Evolutionary conservation across 2,888 invertebrate genomes (phyloP).

Genomic region (Didymodactylos carnosus): DNA sequence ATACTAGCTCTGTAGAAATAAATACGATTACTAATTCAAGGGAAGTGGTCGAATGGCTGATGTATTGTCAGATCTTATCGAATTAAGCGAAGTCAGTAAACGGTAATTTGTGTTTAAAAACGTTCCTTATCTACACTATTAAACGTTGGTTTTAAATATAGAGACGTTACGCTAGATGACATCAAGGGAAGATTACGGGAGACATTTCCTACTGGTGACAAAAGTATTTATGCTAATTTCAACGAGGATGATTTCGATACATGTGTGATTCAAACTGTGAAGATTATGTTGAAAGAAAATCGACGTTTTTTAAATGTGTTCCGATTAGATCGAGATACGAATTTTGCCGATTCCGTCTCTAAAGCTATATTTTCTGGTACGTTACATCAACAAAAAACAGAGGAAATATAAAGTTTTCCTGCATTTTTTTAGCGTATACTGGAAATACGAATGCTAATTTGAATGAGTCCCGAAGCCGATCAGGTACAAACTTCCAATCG

Average conservation of each 20-base stretch:
- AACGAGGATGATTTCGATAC: neutral
- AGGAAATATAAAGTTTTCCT: too few species aligned
- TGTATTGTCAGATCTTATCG: neutral
- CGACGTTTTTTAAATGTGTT: neutral
- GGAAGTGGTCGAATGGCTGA: neutral
- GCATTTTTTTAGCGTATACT: too few species aligned
- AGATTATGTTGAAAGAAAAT: neutral
- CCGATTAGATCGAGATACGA: neutral
- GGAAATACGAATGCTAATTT: too few species aligned
- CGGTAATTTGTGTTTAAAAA: neutral
- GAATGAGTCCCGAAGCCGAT: too few species aligned
- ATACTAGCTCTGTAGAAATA: neutral
- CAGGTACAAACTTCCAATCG: too few species aligned
- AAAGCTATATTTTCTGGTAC: neutral
- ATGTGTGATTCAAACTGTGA: neutral
- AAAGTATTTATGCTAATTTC: too few species aligned
- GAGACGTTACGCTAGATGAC: neutral
- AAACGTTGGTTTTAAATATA: too few species aligned
- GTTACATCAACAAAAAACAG: too few species aligned
- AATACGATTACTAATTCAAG: neutral
- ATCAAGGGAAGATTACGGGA: too few species aligned
- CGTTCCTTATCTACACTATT: too few species aligned
- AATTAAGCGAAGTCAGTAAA: neutral
- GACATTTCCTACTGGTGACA: neutral
- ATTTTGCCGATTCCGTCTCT: neutral